Conservation (phyloP, 2,113 vertebrate genomes). For the Morone chrysops region DNA sequence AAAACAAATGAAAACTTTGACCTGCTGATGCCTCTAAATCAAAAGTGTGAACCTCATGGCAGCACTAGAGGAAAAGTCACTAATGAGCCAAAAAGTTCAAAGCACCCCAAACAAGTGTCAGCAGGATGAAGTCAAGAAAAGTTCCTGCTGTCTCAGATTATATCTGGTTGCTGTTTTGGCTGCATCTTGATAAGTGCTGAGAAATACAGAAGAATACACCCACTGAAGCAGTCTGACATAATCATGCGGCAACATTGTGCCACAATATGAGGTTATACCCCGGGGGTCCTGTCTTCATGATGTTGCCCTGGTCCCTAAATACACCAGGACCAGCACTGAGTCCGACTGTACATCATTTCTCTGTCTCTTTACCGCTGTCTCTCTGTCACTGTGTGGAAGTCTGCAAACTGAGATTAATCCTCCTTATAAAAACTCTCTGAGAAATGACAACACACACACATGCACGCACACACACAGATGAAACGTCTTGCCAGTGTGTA, state of each 20-base stretch:
- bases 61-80: too few relatives aligned
- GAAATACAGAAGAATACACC: too few relatives aligned
- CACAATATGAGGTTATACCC: background rate
- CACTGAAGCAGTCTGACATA: background rate
- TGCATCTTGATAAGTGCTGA: background rate
- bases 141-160: background rate
- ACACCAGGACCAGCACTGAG: background rate
- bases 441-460: slow-evolving; percentile 33
- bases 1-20: too few relatives aligned
- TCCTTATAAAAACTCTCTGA: slow-evolving; percentile 32
- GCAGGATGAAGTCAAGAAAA: background rate
- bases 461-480: slow-evolving; percentile 27
- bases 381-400: slow-evolving; percentile 21
- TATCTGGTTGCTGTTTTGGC: background rate
- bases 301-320: background rate
- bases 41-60: too few relatives aligned
- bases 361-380: background rate
- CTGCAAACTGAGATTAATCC: slow-evolving; percentile 56
- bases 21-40: too few relatives aligned
- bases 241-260: background rate
- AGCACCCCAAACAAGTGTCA: background rate
- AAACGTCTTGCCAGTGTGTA: slow-evolving; percentile 44
- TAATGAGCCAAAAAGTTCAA: too few relatives aligned
- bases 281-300: background rate
- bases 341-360: background rate